Evolutionary conservation across 30 jellyfish, hydroid and myxozoan genomes (phyloP).

Genomic region (Chrysaora quinquecirrha): DNA sequence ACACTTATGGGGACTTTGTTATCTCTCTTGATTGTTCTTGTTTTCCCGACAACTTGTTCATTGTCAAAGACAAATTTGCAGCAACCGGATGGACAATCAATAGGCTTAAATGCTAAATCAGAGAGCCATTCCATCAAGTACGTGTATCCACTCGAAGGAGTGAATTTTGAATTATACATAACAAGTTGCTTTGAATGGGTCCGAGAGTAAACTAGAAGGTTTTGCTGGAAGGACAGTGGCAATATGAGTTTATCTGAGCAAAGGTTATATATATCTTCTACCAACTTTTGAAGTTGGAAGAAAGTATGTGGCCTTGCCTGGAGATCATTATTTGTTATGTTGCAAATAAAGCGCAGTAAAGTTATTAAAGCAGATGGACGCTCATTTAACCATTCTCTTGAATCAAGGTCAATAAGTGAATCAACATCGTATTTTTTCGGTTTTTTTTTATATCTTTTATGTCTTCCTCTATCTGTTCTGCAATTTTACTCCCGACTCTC

Average conservation of each 20-base stretch:
- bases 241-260: no score
- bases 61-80: constrained; percentile 21
- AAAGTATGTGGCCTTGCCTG: no score
- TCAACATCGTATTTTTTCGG: no score
- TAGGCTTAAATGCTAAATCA: neutral
- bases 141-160: neutral
- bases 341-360: neutral
- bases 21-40: constrained; percentile 10
- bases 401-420: no score
- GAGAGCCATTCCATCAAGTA: neutral
- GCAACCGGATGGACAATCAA: neutral
- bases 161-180: no score
- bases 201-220: no score
- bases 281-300: no score
- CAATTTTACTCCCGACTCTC: no score
- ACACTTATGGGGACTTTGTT: constrained; percentile 29
- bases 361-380: neutral
- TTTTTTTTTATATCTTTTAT: no score
- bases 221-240: no score
- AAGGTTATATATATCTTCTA: no score
- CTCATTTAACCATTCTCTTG: neutral
- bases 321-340: neutral
- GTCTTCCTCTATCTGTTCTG: no score
- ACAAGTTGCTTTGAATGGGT: neutral
- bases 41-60: constrained; percentile 34